Evolutionary conservation across 2,797 vertebrate genomes (phyloP).

Genomic region (Distichodus sexfasciatus): DNA sequence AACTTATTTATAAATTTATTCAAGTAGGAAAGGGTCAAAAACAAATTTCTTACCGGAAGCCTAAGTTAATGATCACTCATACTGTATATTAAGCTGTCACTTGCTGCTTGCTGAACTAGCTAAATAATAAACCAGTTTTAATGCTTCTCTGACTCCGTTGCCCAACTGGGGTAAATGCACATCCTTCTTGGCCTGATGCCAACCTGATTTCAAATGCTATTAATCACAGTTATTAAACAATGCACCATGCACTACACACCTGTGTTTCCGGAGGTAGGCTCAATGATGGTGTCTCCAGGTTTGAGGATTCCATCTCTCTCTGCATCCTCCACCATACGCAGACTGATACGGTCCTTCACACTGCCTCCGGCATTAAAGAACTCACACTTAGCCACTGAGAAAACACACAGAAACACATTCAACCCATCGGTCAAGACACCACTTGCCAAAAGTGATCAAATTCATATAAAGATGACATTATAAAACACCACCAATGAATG

Average conservation of each 20-base stretch:
- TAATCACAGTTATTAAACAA: not conserved
- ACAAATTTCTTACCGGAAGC: too few relatives aligned
- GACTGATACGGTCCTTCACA: conserved; percentile 92
- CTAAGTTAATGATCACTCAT: too few relatives aligned
- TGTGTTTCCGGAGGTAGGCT: conserved; percentile 97
- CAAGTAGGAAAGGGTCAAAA: too few relatives aligned
- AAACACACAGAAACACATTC: conserved; percentile 5
- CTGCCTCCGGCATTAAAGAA: conserved; percentile 95
- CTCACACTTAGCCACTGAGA: conserved; percentile 93
- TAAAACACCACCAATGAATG: not conserved
- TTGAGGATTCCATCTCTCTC: conserved; percentile 83
- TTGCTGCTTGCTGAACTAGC: too few relatives aligned
- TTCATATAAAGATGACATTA: not conserved
- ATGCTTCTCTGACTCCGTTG: too few relatives aligned
- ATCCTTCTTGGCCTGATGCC: too few relatives aligned
- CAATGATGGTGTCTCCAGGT: conserved; percentile 94
- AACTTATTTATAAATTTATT: too few relatives aligned
- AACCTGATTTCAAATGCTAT: not conserved
- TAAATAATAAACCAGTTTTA: too few relatives aligned
- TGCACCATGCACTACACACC: conserved; percentile 84
- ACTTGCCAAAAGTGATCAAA: not conserved
- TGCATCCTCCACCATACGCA: conserved; percentile 95
- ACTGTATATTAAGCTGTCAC: too few relatives aligned
- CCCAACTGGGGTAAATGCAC: too few relatives aligned
- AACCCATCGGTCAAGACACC: not conserved